Conservation (phyloP, 2,797 vertebrate species). For the Gastrophryne carolinensis region DNA sequence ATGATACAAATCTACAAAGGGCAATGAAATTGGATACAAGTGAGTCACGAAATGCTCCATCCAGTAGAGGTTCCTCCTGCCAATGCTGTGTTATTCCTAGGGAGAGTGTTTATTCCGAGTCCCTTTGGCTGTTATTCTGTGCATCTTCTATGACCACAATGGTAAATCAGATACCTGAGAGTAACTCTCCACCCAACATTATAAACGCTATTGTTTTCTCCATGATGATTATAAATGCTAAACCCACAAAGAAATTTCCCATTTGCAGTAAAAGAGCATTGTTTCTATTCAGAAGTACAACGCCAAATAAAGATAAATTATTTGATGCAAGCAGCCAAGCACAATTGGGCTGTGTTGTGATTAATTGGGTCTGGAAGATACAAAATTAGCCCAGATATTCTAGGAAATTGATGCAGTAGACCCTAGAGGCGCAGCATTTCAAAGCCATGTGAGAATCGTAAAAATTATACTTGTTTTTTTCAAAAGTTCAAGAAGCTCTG, state of each 20-base stretch:
- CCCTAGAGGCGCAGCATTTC: background rate
- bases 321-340: background rate
- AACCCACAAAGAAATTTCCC: too few species aligned
- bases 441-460: background rate
- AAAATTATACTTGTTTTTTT: slow-evolving; percentile 1
- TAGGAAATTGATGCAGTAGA: background rate
- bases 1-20: slow-evolving; percentile 32
- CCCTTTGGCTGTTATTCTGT: slow-evolving; percentile 23
- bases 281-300: slow-evolving; percentile 8
- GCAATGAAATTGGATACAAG: slow-evolving; percentile 18
- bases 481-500: background rate
- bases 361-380: slow-evolving; percentile 9
- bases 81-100: slow-evolving; percentile 28
- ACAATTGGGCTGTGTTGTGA: slow-evolving; percentile 9
- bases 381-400: background rate
- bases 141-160: slow-evolving; percentile 26
- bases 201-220: too few species aligned
- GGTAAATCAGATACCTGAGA: background rate
- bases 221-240: too few species aligned
- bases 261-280: background rate
- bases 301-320: slow-evolving; percentile 31
- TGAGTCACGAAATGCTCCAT: slow-evolving; percentile 24
- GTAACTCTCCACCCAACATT: background rate
- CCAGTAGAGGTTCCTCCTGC: slow-evolving; percentile 17
- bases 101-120: slow-evolving; percentile 4